A percentile compares a stretch with the other conserved stretches of the same genome.
These are phyloP conservation scores for Brenthis hecate DNA, from an alignment of 2,888 invertebrate genomes.

Conservation along the genomic window DNA sequence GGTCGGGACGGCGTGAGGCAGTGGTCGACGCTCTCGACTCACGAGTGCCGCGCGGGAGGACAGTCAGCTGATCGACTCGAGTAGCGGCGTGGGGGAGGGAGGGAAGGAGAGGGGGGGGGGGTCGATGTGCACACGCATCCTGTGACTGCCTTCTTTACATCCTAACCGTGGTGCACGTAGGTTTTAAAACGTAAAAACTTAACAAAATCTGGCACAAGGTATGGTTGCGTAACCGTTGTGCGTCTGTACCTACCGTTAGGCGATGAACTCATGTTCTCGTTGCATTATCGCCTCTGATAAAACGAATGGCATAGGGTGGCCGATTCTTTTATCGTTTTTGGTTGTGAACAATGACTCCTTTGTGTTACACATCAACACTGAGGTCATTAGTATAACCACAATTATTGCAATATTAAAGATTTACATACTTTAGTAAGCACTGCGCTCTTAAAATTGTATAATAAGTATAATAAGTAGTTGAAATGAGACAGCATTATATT, in stretches of 20 bases:
- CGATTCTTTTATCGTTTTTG: conserved; percentile 14
- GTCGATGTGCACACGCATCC: conserved; percentile 51
- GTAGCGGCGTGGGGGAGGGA: conserved; percentile 44
- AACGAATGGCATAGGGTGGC: conserved; percentile 13
- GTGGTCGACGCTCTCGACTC: conserved; percentile 51
- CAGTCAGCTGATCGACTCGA: conserved; percentile 76
- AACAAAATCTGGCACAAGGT: conserved; percentile 62
- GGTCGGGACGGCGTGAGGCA: conserved; percentile 63
- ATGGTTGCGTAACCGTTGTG: conserved; percentile 66
- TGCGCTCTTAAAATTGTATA: too few species aligned
- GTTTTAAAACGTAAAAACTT: conserved; percentile 15
- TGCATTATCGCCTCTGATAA: conserved; percentile 32
- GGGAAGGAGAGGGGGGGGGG: conserved; percentile 40
- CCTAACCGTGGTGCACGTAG: conserved; percentile 16
- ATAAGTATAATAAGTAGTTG: too few species aligned
- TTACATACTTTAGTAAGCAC: background rate
- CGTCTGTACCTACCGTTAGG: conserved; percentile 38
- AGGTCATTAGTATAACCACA: background rate
- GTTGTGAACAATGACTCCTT: conserved; percentile 15
- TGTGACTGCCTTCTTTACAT: conserved; percentile 30
- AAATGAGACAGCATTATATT: too few species aligned
- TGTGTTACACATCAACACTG: conserved; percentile 8
- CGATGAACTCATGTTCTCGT: conserved; percentile 30
- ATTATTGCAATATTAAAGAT: background rate
- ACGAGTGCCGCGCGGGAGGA: conserved; percentile 53